phyloP scores from a whole-genome alignment of 2,888 invertebrate species.

The Drosophila mulleri region DNA sequence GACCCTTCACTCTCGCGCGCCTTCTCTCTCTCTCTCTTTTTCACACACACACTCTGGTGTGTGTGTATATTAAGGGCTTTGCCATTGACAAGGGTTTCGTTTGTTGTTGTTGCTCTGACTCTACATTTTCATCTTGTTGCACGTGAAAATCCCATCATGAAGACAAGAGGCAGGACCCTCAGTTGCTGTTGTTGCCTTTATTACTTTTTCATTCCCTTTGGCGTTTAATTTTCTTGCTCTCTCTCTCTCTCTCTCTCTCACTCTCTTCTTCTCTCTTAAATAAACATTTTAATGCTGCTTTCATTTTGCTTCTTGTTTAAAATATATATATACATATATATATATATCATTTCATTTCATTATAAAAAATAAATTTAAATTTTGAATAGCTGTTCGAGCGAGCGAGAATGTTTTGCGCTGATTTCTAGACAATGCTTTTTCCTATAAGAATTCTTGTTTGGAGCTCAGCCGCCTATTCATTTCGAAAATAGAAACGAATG shows the following conservation, averaged over 20 bases:
- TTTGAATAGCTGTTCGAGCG: slow-evolving; percentile 23
- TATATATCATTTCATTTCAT: slow-evolving; percentile 38
- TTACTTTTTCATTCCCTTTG: slow-evolving; percentile 59
- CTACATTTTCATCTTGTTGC: slow-evolving; percentile 31
- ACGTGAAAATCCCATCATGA: slow-evolving; percentile 74
- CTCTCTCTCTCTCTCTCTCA: background rate
- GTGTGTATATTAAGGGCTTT: slow-evolving; percentile 33
- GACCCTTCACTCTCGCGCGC: background rate
- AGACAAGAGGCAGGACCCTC: slow-evolving; percentile 44
- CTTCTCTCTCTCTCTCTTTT: background rate
- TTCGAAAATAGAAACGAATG: slow-evolving; percentile 50
- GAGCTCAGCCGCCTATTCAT: slow-evolving; percentile 44
- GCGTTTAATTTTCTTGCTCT: slow-evolving; percentile 32
- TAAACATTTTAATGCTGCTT: background rate
- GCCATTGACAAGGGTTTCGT: slow-evolving; percentile 69
- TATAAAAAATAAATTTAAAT: background rate
- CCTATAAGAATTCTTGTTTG: slow-evolving; percentile 18
- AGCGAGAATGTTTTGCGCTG: slow-evolving; percentile 14
- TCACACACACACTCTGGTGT: slow-evolving; percentile 4
- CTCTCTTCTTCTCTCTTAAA: slow-evolving; percentile 12
- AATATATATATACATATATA: slow-evolving; percentile 12
- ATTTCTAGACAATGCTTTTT: background rate
- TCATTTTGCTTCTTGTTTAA: slow-evolving; percentile 28
- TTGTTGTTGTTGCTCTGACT: slow-evolving; percentile 14
- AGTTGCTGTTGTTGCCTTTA: slow-evolving; percentile 39